These are phyloP conservation scores for Balaeniceps rex DNA, from an alignment of 2,113 vertebrate species.

Conservation along the genomic window DNA sequence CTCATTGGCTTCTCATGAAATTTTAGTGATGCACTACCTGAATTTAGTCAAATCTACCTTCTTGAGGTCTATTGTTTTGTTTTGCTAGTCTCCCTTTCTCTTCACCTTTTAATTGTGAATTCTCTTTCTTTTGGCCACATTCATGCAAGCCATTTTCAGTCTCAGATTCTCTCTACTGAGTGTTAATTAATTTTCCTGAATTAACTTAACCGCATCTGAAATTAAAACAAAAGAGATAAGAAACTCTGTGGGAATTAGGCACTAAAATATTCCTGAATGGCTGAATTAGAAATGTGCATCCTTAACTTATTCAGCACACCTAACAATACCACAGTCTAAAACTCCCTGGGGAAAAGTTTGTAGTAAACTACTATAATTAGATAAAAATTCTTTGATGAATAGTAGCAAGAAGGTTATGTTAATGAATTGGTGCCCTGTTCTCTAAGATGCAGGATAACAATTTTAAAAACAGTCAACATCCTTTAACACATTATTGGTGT, in stretches of 20 bases:
- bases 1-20: neutral
- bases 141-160: neutral
- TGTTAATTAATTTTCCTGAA: neutral
- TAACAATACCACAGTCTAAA: neutral
- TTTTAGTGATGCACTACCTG: neutral
- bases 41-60: neutral
- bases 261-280: neutral
- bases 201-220: neutral
- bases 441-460: neutral
- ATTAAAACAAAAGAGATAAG: neutral
- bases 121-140: neutral
- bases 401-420: neutral
- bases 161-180: neutral
- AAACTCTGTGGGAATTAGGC: neutral
- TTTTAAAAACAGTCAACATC: neutral
- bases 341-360: conserved; percentile 35
- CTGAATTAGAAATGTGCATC: neutral
- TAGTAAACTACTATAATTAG: neutral
- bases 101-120: neutral
- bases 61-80: neutral
- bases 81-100: neutral
- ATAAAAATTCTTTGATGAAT: conserved; percentile 3
- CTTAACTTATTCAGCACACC: neutral
- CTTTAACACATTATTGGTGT: neutral
- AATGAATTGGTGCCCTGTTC: neutral